Conservation (phyloP, 2,888 invertebrate genomes). For the Cotesia congregata region DNA sequence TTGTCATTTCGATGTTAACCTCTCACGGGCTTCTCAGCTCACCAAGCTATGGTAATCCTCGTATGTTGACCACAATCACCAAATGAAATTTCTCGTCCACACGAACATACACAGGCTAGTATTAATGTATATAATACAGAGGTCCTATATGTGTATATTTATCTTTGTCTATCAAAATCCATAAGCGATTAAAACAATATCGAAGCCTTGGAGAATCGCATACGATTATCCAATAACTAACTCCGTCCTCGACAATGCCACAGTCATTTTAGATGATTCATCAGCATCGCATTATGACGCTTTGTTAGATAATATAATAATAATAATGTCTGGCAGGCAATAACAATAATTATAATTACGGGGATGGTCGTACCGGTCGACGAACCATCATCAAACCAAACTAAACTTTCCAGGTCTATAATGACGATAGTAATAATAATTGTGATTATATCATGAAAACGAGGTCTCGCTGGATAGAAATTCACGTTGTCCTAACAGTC, state of each 20-base stretch:
- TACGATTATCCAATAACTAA: neutral
- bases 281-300: neutral
- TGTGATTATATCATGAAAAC: neutral
- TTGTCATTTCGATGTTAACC: slow-evolving; percentile 33
- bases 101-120: neutral
- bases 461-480: neutral
- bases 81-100: neutral
- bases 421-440: neutral
- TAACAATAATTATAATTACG: neutral
- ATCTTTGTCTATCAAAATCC: too few species aligned
- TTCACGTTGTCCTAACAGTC: neutral
- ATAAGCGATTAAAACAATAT: neutral
- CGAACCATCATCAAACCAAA: neutral
- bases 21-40: slow-evolving; percentile 13
- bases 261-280: neutral
- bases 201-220: neutral
- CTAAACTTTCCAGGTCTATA: neutral
- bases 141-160: too few species aligned
- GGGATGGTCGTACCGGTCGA: neutral
- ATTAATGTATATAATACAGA: neutral
- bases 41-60: slow-evolving; percentile 15
- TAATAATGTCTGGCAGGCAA: neutral
- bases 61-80: slow-evolving; percentile 1
- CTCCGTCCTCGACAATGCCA: neutral
- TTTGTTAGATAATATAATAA: neutral